Conservation (phyloP, 2,113 vertebrate genomes). For the Ploceus nigricollis region DNA sequence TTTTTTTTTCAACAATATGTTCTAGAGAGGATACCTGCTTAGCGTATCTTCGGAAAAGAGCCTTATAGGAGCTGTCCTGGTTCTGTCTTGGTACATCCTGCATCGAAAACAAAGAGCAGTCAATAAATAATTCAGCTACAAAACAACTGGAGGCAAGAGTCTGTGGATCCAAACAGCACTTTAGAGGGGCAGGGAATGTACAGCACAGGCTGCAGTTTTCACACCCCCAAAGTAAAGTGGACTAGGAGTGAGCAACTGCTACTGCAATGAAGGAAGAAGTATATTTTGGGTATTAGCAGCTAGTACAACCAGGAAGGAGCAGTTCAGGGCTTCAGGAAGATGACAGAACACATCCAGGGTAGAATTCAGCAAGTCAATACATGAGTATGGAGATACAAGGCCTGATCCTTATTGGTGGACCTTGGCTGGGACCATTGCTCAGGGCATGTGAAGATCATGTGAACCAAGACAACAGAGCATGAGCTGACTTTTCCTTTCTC, state of each 20-base stretch:
- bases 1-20: background rate
- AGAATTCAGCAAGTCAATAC: background rate
- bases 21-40: conserved; percentile 64
- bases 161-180: background rate
- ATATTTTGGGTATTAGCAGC: background rate
- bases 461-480: background rate
- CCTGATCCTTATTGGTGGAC: background rate
- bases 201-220: background rate
- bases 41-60: conserved; percentile 57
- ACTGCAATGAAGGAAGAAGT: background rate
- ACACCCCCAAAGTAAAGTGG: background rate
- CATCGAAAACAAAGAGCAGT: conserved; percentile 15
- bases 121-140: background rate
- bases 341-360: background rate
- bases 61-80: conserved; percentile 28
- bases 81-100: conserved; percentile 46
- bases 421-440: background rate
- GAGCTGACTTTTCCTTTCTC: background rate
- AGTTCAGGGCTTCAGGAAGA: background rate
- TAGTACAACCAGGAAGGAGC: background rate
- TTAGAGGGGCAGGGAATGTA: background rate
- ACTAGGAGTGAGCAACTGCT: background rate
- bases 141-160: background rate
- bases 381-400: background rate
- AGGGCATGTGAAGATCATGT: background rate